phyloP scores from a whole-genome alignment of 2,888 invertebrate genomes.

The Harpalus rufipes region DNA sequence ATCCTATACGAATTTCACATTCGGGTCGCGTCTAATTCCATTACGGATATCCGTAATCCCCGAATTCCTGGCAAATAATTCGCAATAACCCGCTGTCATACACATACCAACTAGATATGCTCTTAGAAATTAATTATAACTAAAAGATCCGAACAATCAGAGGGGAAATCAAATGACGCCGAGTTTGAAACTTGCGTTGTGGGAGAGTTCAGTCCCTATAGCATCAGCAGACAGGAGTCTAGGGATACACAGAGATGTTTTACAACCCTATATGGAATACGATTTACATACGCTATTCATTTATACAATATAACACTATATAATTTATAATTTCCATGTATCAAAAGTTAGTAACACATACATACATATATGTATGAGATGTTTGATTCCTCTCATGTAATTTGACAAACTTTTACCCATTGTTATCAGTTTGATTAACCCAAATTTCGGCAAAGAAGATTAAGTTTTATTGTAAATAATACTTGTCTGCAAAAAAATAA shows the following conservation, averaged over 20 bases:
- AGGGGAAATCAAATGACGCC: slow-evolving; percentile 47
- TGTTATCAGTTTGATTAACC: too few relatives aligned
- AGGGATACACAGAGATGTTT: background rate
- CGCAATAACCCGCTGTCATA: slow-evolving; percentile 54
- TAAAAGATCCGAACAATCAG: slow-evolving; percentile 37
- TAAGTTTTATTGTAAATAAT: too few relatives aligned
- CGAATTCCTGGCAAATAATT: slow-evolving; percentile 56
- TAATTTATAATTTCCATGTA: too few relatives aligned
- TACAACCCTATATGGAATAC: background rate
- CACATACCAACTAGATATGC: slow-evolving; percentile 53
- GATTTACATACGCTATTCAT: background rate
- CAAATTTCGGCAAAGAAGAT: too few relatives aligned
- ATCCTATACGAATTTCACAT: slow-evolving; percentile 40
- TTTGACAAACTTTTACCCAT: too few relatives aligned
- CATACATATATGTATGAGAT: too few relatives aligned
- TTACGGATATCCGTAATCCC: slow-evolving; percentile 61
- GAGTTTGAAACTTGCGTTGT: slow-evolving; percentile 19
- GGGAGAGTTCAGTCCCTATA: slow-evolving; percentile 25
- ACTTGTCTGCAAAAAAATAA: too few relatives aligned
- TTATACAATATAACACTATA: background rate
- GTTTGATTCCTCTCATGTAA: too few relatives aligned
- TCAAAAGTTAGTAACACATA: too few relatives aligned
- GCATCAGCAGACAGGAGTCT: background rate
- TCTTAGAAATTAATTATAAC: slow-evolving; percentile 56
- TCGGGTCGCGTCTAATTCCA: slow-evolving; percentile 49